Base-by-base conservation (phyloP, 2,113 vertebrate genomes). In the Zosterops japonicus region DNA sequence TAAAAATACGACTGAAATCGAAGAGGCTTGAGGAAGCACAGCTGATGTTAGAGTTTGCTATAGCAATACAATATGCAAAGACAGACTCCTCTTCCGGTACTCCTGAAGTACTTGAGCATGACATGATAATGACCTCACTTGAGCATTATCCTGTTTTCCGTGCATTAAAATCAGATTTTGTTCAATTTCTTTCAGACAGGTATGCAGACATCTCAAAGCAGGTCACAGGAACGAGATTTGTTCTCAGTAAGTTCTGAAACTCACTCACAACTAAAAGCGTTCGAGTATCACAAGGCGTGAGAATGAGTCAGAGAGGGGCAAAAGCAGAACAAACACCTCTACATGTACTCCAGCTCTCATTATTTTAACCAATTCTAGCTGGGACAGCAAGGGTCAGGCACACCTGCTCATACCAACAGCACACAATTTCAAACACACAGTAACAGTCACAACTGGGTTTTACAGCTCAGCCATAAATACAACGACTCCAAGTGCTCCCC, bases 291-390 rank as follows among this genome's bases (percentile, higher is more conserved):
- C 42, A 93, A 79, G 56, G 55, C 68, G 79, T 41, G 68, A 92
- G 64, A 89, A 49, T 28, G 83, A 86, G 44, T 83, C 63, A 86
- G 63, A 41, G 56, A 94, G 2, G 14, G 41, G 83, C 67, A 88
- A 80, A 91, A 39, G 35, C 44, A 94, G 93, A 96, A 53, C 83
- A 64, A 95, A 31, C 49, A 59, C 91, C 87, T 90, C 35, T 60
- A 60, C 35, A 33, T 2, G 27, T 49, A 79, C 61, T 87, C 21
- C 83, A 63, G 11, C 56, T 87, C 74, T 78, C 78, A 23, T 59
- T 71, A 67, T 52, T 91, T 70, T 55, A 46, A 85, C 60, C 65
- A 68, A 23, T 67, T 91, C 59, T 60, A 68, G 41, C 35, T 75
- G 70, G 44, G 64, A 24, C 8, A 68, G 47, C 56, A 78, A 75